These are phyloP conservation scores for Barnardius zonarius DNA, from an alignment of 2,113 vertebrate species.

Conservation along the genomic window DNA sequence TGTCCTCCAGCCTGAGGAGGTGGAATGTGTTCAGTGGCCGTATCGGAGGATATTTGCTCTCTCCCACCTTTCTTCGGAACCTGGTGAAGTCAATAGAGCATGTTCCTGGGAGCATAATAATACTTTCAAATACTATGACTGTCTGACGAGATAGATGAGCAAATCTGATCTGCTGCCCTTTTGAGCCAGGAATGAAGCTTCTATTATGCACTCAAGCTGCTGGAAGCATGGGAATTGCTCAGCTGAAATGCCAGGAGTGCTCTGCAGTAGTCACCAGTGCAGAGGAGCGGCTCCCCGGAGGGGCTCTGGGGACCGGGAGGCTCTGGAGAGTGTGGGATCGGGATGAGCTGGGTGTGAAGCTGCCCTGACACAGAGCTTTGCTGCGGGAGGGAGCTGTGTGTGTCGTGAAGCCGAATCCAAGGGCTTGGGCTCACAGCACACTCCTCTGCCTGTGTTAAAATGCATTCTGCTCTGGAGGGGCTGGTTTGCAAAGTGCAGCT, in stretches of 20 bases:
- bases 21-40: accelerated
- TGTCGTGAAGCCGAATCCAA: neutral
- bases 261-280: neutral
- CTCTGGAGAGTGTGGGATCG: neutral
- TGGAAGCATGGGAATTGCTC: neutral
- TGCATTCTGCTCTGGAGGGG: neutral
- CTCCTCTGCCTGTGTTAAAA: neutral
- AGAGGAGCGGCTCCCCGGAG: neutral
- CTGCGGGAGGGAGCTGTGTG: neutral
- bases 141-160: neutral
- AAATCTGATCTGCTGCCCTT: neutral
- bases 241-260: neutral
- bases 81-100: neutral
- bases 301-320: accelerated
- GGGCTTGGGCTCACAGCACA: accelerated
- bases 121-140: neutral
- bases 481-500: neutral
- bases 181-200: neutral
- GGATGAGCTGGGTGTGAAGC: neutral
- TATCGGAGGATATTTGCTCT: neutral
- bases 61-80: neutral
- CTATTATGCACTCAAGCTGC: neutral
- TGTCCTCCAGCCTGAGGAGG: neutral
- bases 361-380: neutral
- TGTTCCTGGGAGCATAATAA: neutral